These are phyloP conservation scores for Siderastrea siderea DNA, from an alignment of 92 coral and sea anemone genomes.

Conservation along the genomic window DNA sequence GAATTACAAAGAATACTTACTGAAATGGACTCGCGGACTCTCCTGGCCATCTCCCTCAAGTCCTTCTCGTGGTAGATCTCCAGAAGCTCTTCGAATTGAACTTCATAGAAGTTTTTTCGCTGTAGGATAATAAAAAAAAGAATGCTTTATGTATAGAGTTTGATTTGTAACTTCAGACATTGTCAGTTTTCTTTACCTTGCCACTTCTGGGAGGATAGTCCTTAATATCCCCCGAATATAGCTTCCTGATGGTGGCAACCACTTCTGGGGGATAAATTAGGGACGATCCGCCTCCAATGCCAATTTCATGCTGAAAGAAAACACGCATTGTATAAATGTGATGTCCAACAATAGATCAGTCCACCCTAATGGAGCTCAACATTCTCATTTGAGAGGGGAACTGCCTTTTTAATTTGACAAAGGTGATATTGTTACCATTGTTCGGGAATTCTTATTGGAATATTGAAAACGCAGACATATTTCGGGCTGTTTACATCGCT, in stretches of 20 bases:
- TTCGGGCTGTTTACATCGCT: no score
- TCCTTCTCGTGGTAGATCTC: background rate
- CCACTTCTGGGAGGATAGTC: background rate
- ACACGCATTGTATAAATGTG: background rate
- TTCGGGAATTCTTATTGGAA: no score
- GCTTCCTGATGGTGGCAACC: constrained; percentile 5
- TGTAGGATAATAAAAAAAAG: background rate
- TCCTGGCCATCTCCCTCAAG: no score
- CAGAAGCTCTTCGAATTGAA: background rate
- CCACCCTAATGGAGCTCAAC: no score
- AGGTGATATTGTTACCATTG: no score
- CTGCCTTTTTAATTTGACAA: no score
- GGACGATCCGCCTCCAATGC: background rate
- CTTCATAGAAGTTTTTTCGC: background rate
- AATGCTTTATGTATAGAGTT: background rate
- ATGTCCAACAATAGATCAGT: background rate
- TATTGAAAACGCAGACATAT: no score
- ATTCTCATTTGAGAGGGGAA: background rate
- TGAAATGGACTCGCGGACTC: no score
- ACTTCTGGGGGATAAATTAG: background rate
- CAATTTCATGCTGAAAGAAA: background rate
- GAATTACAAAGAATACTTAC: no score
- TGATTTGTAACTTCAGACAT: no score
- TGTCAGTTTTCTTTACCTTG: constrained; percentile 2
- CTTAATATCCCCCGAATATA: constrained; percentile 6